These are phyloP conservation scores for Sturnus vulgaris DNA, from an alignment of 2,113 vertebrate species.

Conservation along the genomic window DNA sequence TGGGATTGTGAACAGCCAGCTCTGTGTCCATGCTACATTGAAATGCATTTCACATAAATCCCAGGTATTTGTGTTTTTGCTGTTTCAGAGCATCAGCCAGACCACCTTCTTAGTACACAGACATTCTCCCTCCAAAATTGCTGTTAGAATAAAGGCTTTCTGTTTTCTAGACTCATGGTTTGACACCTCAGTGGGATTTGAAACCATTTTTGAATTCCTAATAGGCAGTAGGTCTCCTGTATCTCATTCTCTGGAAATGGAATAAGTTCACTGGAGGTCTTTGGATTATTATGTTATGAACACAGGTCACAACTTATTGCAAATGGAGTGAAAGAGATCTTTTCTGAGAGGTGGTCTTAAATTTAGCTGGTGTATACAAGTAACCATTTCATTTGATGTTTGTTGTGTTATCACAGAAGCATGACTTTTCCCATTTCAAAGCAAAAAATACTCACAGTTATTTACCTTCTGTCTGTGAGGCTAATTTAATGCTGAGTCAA, in stretches of 20 bases:
- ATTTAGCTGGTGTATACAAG: neutral
- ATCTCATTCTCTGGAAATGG: neutral
- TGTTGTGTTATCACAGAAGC: neutral
- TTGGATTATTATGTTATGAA: neutral
- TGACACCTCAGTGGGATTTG: neutral
- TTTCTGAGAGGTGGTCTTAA: neutral
- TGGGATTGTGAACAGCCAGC: neutral
- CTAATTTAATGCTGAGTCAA: neutral
- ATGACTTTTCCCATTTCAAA: conserved; percentile 1
- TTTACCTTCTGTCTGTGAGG: neutral
- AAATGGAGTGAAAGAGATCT: neutral
- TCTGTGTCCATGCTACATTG: neutral
- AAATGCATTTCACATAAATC: neutral
- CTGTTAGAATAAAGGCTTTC: neutral
- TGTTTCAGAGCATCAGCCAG: neutral
- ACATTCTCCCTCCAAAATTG: neutral
- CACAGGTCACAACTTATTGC: neutral
- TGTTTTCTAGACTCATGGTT: neutral
- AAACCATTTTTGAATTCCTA: neutral
- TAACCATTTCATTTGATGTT: neutral
- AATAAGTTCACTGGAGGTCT: neutral
- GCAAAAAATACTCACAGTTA: neutral
- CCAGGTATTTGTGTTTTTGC: neutral
- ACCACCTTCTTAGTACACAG: neutral
- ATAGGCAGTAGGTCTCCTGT: neutral